Evolutionary conservation across 2,113 vertebrate species (phyloP), one percentile per base, ranked within the genome.

Genomic region (Myxocyprinus asiaticus): DNA sequence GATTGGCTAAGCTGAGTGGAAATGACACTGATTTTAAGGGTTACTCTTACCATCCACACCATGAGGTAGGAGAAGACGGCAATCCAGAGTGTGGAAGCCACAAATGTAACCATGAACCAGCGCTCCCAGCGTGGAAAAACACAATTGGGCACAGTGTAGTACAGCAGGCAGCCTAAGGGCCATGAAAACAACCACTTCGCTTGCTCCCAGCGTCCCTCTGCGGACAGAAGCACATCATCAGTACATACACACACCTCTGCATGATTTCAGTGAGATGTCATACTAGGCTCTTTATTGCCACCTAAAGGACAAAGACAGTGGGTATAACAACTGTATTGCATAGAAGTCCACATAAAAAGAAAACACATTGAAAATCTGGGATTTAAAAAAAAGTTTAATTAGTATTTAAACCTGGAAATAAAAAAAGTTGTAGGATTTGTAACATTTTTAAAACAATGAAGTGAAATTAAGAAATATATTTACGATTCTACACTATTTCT

Each of bases 61-160:
- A 94, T 94, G 90, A 94, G 87, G 91, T 94, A 94, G 88, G 93
- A 94, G 87, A 94, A 94, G 73, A 94, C 61, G 59, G 92, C 93
- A 22, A 94, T 94, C 94, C 94, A 94, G 63, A 94, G 90, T 0
- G 93, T 94, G 86, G 94, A 92, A 69, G 85, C 76, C 78, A 91
- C 83, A 81, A 94, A 94, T 73, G 93, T 94, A 80, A 91, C 81
- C 84, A 94, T 91, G 86, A 92, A 94, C 90, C 92, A 94, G 86
- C 83, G 89, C 82, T 92, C 88, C 94, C 94, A 94, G 53, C 68
- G 90, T 0, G 91, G 90, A 71, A 83, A 84, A 80, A 11, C 87
- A 45, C 92, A 94, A 90, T 94, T 85, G 2, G 94, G 94, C 69
- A 94, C 78, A 67, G 89, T 91, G 90, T 74, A 92, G 88, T 91